Conservation (phyloP, 2,113 vertebrate species). For the Crypturellus undulatus region DNA sequence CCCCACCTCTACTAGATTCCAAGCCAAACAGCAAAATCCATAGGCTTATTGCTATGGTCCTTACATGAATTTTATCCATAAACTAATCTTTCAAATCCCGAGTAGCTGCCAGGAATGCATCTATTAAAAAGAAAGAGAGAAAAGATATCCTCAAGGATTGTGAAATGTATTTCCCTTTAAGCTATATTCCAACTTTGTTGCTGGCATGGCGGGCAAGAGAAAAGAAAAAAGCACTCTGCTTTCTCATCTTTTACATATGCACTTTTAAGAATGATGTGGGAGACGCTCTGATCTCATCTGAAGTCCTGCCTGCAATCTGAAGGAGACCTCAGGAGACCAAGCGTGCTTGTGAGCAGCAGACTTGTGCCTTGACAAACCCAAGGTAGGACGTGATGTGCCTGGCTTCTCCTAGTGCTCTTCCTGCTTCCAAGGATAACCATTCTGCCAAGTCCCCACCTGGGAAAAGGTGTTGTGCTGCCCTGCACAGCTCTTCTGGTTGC, state of each 20-base stretch:
- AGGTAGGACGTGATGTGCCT: neutral
- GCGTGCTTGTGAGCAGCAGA: neutral
- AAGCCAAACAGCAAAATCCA: neutral
- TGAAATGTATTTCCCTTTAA: neutral
- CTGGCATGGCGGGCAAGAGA: neutral
- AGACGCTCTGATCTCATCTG: neutral
- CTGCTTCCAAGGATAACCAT: neutral
- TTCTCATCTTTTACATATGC: neutral
- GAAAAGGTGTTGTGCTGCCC: neutral
- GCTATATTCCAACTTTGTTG: neutral
- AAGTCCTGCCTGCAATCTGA: neutral
- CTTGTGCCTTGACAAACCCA: neutral
- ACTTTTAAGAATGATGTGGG: neutral
- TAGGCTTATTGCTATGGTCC: neutral
- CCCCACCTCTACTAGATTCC: neutral
- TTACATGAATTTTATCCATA: neutral
- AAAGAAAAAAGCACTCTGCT: neutral
- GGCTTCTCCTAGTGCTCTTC: neutral
- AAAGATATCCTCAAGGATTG: neutral
- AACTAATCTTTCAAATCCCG: constrained; percentile 10
- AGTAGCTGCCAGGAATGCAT: neutral
- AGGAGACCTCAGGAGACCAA: neutral
- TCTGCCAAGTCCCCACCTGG: neutral
- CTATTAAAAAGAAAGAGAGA: neutral
- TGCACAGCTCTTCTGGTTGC: neutral